Percentiles rank a stretch among this genome's conserved stretches.
phyloP scores from a whole-genome alignment of 2,888 invertebrate species.

The Sepiola atlantica region DNA sequence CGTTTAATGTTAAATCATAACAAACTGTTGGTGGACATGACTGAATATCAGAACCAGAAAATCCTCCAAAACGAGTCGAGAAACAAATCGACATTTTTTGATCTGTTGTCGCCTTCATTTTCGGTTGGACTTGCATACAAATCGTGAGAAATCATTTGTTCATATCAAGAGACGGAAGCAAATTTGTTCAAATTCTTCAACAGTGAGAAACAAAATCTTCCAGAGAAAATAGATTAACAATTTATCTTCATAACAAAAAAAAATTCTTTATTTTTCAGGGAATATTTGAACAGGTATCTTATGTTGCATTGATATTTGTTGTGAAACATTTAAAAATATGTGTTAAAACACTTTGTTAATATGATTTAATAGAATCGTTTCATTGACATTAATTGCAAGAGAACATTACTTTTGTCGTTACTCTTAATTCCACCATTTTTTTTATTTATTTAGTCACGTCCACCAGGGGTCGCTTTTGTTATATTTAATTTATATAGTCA shows the following conservation, averaged over 20 bases:
- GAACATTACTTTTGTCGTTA: background rate
- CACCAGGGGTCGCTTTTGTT: background rate
- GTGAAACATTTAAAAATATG: background rate
- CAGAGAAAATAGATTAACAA: background rate
- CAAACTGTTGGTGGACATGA: background rate
- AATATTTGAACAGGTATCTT: background rate
- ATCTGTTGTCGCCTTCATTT: background rate
- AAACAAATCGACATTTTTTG: background rate
- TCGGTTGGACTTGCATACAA: background rate
- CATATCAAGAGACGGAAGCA: background rate
- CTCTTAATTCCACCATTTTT: background rate
- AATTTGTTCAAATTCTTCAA: background rate
- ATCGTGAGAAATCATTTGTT: background rate
- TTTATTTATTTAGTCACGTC: background rate
- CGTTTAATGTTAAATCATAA: background rate
- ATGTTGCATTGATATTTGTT: background rate
- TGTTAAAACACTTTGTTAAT: too few species aligned
- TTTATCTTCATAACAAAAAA: background rate
- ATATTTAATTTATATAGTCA: background rate
- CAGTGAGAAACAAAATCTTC: background rate
- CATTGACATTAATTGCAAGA: background rate
- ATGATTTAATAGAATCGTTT: background rate
- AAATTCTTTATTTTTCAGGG: background rate
- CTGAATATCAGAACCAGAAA: background rate
- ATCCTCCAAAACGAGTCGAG: background rate